Percentiles rank a stretch among this genome's conserved stretches.
Conservation (phyloP, 2,888 invertebrate genomes). For the Caenorhabditis afra region DNA sequence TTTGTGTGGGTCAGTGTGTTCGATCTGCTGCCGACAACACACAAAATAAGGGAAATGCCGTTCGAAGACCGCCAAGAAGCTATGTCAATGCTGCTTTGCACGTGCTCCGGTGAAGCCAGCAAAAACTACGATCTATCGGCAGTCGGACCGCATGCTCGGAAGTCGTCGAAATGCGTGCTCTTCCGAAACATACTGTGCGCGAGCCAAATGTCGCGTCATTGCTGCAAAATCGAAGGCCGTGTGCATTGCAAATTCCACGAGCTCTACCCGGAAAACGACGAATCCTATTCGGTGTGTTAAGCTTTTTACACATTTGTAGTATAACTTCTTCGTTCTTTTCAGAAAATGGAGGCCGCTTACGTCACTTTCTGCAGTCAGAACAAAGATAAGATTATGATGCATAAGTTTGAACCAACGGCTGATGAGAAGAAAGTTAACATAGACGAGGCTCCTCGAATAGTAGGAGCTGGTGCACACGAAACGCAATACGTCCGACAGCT, state of each 20-base stretch:
- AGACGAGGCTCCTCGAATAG: too few relatives aligned
- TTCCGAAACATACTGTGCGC: slow-evolving; percentile 57
- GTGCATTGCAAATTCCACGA: slow-evolving; percentile 54
- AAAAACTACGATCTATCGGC: slow-evolving; percentile 36
- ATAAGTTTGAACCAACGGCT: background rate
- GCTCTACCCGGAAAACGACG: slow-evolving; percentile 48
- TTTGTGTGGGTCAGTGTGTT: slow-evolving; percentile 60
- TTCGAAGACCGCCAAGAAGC: slow-evolving; percentile 19
- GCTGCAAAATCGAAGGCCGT: slow-evolving; percentile 46
- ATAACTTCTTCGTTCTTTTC: too few relatives aligned
- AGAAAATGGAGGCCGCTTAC: slow-evolving; percentile 45
- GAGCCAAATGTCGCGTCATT: slow-evolving; percentile 58
- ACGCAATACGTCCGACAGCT: too few relatives aligned
- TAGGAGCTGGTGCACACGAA: too few relatives aligned
- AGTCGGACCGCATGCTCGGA: slow-evolving; percentile 16
- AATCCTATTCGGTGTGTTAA: slow-evolving; percentile 39
- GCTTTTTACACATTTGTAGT: background rate
- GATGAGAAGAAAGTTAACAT: background rate
- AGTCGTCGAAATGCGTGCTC: slow-evolving; percentile 36
- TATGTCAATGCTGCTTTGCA: slow-evolving; percentile 41
- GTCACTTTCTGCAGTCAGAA: slow-evolving; percentile 8
- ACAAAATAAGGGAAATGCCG: slow-evolving; percentile 41
- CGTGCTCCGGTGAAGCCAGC: slow-evolving; percentile 28
- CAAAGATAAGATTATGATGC: background rate
- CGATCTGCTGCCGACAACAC: slow-evolving; percentile 63